Conservation (phyloP, 2,113 vertebrate genomes). For the Corvus hawaiiensis region DNA sequence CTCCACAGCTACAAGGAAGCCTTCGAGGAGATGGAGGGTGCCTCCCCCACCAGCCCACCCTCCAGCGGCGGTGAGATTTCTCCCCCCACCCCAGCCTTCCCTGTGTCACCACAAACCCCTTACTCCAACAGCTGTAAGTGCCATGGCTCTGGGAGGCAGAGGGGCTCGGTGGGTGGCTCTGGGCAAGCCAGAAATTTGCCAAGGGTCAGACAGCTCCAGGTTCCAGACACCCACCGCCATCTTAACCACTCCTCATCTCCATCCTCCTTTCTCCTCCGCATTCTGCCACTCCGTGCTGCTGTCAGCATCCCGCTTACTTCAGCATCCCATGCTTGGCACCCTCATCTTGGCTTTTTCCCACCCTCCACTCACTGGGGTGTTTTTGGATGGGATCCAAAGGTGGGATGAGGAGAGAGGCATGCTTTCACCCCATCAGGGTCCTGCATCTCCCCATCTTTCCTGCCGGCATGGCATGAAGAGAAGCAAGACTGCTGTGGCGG, state of each 20-base stretch:
- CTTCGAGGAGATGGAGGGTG: conserved; percentile 90
- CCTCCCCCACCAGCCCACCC: conserved; percentile 75
- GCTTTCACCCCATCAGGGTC: background rate
- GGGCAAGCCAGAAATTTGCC: conserved; percentile 21
- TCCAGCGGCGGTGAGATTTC: conserved; percentile 88
- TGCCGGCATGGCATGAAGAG: background rate
- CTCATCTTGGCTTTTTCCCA: background rate
- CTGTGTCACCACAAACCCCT: conserved; percentile 79
- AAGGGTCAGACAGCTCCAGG: conserved; percentile 18
- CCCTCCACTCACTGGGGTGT: background rate
- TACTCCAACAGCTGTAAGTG: conserved; percentile 81
- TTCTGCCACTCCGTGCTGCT: background rate
- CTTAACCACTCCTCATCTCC: background rate
- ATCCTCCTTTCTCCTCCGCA: background rate
- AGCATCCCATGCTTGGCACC: background rate
- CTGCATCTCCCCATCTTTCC: background rate
- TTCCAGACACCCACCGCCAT: background rate
- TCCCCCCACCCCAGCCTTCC: conserved; percentile 80
- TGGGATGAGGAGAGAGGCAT: background rate
- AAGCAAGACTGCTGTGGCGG: background rate
- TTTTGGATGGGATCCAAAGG: background rate
- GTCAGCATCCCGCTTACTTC: background rate
- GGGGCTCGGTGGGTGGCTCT: conserved; percentile 32
- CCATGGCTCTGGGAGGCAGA: conserved; percentile 56
- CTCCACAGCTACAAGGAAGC: conserved; percentile 98